Evolutionary conservation across 2,797 vertebrate species (phyloP), one percentile per base, ranked within the genome.

Genomic region (Muscicapa striata): DNA sequence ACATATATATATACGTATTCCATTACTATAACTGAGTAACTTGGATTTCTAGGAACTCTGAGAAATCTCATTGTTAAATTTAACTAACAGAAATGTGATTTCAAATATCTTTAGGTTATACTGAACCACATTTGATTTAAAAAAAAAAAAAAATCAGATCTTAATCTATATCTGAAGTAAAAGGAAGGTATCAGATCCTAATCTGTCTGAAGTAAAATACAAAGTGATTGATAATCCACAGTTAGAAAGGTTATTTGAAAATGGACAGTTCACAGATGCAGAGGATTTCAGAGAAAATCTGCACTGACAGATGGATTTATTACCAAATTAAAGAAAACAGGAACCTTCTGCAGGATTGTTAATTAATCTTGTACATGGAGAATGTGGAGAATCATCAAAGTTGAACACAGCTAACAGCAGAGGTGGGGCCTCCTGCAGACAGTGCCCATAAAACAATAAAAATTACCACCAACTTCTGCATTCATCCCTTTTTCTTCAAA

Each of bases 291-390:
- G 49, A 59, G 52, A 58, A 73, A 59, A 57, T 59, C 27, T 68
- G 11, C 49, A 43, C 32, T 89, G 84, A 67, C 49, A 92, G 84
- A 84, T 63, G 48, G 45, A 66, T 67, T 21, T 19, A 46, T 72
- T 68, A 58, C 13, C 46, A 93, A 86, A 93, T 81, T 68, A 74
- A 92, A 91, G 72, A 80, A 90, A 94, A 84, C 26, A 67, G 30
- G 29, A 87, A 72, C 17, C 27, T 85, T 87, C 81, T 38, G 43
- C 63, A 41, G 36, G 38, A 58, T 72, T 80, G 75, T n/a, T 89
- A 85, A 89, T 95, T 89, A 64, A 77, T 75, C 82, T 81, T 62
- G 11, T 61, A 58, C 46, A 34, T 5, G 13, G 66, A 55, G 38
- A 77, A 80, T 17, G 22, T 52, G 46, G 36, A 88, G 58, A 91